Evolutionary conservation across 2,888 invertebrate genomes (phyloP).

Genomic region (Euspilapteryx auroguttella): DNA sequence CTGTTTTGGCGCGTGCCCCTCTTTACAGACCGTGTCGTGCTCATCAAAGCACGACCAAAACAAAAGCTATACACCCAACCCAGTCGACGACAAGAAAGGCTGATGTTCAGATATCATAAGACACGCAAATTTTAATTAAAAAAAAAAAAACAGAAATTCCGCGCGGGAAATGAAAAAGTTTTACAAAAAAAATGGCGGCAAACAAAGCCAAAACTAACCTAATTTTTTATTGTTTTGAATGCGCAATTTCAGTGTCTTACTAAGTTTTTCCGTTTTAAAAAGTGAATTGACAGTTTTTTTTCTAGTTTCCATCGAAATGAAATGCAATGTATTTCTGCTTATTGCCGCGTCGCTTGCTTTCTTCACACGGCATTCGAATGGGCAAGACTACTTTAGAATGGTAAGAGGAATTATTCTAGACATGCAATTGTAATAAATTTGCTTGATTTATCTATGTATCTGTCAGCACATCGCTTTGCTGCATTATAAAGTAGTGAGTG

Average conservation of each 20-base stretch:
- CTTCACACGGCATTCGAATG: slow-evolving; percentile 33
- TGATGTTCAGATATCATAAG: slow-evolving; percentile 34
- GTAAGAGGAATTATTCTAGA: too few relatives aligned
- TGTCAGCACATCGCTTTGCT: too few relatives aligned
- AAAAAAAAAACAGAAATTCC: slow-evolving; percentile 4
- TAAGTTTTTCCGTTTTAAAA: slow-evolving; percentile 1
- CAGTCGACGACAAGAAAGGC: slow-evolving; percentile 49
- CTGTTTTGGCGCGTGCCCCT: slow-evolving; percentile 26
- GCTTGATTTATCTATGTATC: too few relatives aligned
- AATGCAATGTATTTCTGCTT: slow-evolving; percentile 15
- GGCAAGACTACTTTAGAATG: slow-evolving; percentile 44
- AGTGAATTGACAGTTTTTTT: slow-evolving; percentile 3
- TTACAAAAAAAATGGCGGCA: slow-evolving; percentile 2
- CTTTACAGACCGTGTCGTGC: slow-evolving; percentile 24
- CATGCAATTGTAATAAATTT: too few relatives aligned
- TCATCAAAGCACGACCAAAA: slow-evolving; percentile 49
- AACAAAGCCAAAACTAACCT: too few relatives aligned
- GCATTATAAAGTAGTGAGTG: too few relatives aligned
- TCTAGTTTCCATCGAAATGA: slow-evolving; percentile 20
- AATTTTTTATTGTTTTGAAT: too few relatives aligned
- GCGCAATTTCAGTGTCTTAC: slow-evolving; percentile 6
- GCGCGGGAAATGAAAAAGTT: slow-evolving; percentile 4
- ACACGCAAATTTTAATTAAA: slow-evolving; percentile 4
- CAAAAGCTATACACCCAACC: slow-evolving; percentile 49
- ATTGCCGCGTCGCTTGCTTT: slow-evolving; percentile 31